Conservation (phyloP, 2,113 vertebrate genomes). For the Colinus virginianus region DNA sequence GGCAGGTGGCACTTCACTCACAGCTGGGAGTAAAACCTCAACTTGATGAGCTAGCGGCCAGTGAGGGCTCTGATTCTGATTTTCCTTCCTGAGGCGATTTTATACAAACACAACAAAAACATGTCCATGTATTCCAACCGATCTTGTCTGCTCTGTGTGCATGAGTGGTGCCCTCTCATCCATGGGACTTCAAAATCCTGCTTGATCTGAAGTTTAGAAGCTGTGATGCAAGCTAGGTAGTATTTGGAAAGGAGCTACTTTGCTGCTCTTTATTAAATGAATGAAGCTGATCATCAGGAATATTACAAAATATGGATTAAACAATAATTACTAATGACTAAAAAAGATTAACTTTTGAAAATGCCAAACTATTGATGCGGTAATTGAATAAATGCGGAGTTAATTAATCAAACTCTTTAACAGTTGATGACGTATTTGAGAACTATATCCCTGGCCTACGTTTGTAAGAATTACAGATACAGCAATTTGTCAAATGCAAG, state of each 20-base stretch:
- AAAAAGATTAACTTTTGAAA: background rate
- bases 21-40: background rate
- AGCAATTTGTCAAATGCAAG: constrained; percentile 6
- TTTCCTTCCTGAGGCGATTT: background rate
- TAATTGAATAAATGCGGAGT: constrained; percentile 1
- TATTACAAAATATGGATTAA: constrained; percentile 26
- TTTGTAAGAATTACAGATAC: background rate
- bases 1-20: background rate
- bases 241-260: constrained; percentile 3
- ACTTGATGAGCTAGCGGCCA: background rate
- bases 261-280: background rate
- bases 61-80: background rate
- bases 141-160: background rate
- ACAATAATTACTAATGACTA: background rate
- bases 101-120: background rate
- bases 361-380: background rate
- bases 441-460: background rate
- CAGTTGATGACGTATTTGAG: background rate
- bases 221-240: background rate
- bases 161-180: background rate
- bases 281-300: background rate
- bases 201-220: background rate
- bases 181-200: background rate
- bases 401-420: background rate
- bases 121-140: background rate